Evolutionary conservation across 1,140 invertebrate genomes (phyloP).

Genomic region (Nebria ingens): DNA sequence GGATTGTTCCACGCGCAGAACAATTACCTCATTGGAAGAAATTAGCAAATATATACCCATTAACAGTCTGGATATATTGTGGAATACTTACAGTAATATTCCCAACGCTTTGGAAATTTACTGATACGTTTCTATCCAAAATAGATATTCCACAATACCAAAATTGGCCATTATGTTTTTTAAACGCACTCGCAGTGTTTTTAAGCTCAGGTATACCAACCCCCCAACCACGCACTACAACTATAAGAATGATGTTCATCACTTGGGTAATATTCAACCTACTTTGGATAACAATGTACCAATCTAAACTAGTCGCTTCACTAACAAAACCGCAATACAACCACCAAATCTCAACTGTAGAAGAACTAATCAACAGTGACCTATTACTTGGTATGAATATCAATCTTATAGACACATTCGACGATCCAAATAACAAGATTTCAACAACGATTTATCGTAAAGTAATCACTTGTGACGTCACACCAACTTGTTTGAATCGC

Average conservation of each 20-base stretch:
- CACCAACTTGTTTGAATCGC: neutral
- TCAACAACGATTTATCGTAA: neutral
- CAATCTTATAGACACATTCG: neutral
- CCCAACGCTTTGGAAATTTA: neutral
- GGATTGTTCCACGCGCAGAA: neutral
- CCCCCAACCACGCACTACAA: neutral
- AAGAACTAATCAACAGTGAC: neutral
- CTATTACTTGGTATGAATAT: neutral
- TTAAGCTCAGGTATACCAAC: neutral
- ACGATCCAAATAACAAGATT: too few relatives aligned
- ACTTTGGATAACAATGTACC: neutral
- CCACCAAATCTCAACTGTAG: neutral
- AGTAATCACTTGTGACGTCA: neutral
- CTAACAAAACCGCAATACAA: neutral
- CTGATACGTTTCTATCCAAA: neutral
- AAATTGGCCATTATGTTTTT: neutral
- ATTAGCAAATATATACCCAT: neutral
- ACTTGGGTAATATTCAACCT: neutral
- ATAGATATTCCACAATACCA: neutral
- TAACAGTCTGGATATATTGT: neutral
- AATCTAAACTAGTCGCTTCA: neutral
- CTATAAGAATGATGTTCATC: neutral
- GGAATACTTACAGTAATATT: neutral
- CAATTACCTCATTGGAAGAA: neutral
- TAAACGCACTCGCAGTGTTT: neutral